Conservation (phyloP, 2,888 invertebrate species). For the Chaetogeoica ovagalla region DNA sequence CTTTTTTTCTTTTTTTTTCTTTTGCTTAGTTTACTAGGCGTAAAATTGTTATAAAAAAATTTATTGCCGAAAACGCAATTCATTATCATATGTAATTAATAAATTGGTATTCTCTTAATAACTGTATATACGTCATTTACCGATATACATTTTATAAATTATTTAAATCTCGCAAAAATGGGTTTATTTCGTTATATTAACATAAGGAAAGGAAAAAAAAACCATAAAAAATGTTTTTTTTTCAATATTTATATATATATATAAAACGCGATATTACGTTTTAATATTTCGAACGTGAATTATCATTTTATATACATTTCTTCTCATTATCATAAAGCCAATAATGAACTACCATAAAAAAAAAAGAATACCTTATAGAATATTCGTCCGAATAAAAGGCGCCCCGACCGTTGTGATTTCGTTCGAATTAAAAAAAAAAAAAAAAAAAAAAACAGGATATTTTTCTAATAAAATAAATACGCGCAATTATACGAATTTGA, state of each 20-base stretch:
- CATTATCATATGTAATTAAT: neutral
- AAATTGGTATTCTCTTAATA: constrained; percentile 3
- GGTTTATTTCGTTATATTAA: neutral
- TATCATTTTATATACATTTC: constrained; percentile 1
- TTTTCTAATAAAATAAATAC: neutral
- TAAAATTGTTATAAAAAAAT: neutral
- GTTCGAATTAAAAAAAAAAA: neutral
- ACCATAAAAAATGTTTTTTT: neutral
- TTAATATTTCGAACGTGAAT: neutral
- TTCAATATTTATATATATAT: constrained; percentile 13
- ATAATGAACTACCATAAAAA: constrained; percentile 6
- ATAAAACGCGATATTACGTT: neutral
- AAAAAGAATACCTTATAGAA: neutral
- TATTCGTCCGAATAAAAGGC: neutral
- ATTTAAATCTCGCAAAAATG: neutral
- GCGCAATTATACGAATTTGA: neutral
- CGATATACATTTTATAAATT: neutral
- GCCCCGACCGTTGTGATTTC: neutral
- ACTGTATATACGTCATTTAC: neutral
- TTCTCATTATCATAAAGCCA: constrained; percentile 24
- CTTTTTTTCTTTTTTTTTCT: no score
- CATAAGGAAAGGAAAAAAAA: constrained; percentile 10
- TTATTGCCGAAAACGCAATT: neutral
- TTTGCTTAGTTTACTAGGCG: no score
- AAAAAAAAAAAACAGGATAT: neutral